Evolutionary conservation across 2,888 invertebrate genomes (phyloP), one percentile per base, ranked within the genome.

Genomic region (Eristalis arbustorum): DNA sequence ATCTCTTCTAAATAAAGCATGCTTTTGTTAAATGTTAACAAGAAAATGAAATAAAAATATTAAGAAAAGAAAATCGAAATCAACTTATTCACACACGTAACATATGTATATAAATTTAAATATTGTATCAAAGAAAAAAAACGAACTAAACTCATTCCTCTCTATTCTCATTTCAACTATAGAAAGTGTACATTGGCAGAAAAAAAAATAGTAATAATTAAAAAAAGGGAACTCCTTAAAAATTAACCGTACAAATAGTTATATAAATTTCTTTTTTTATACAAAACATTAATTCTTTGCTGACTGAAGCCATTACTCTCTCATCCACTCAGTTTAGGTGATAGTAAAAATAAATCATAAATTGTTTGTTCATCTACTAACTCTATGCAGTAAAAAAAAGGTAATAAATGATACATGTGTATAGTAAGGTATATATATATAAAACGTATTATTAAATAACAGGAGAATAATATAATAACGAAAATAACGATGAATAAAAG

Each of bases 21-120:
- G 87, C 87, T 79, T n/a, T 87, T 87, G 87, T 87, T 87, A 87
- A 87, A 87, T 87, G 87, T 83, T 87, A 83, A 87, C 87, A 87
- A 87, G 68, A 69, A 87, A 87, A 83, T 72, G 71, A 79, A 87
- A 40, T 66, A 69, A 71, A 83, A 31, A 87, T n/a, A 56, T 73
- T 78, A 74, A 31, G 49, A 74, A 87, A 82, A 68, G 63, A 85
- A 81, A 57, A n/a, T 18, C 4, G 64, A 73, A 81, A 56, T 40
- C 59, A 78, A 74, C 42, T 31, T 61, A 72, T 78, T 74, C 74
- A 69, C 66, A 75, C 66, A 76, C 37, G 31, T 74, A n/a, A 11
- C 67, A 25, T 42, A 57, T 67, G 25, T 23, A 67, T 40, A 61
- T 77, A 77, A 64, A 49, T 67, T 75, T 75, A 59, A n/a, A 76